These are phyloP conservation scores for Theonella swinhoei DNA, from an alignment of 37 sponge, comb jelly and placozoan species.

Conservation along the genomic window DNA sequence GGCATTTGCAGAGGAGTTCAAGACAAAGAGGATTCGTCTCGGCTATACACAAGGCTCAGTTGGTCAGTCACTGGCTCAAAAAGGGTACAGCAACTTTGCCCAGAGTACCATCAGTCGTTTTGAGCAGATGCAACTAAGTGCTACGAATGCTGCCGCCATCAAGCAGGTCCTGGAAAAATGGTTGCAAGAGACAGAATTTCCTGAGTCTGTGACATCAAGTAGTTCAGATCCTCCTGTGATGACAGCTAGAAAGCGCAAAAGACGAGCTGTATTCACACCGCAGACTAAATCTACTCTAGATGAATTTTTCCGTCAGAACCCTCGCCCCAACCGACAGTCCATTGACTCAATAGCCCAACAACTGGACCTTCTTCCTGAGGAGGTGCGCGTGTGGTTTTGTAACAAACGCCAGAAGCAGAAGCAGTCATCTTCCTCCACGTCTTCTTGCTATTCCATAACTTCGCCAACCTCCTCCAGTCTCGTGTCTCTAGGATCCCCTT, in stretches of 20 bases:
- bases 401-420: conserved; percentile 90
- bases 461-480: conserved; percentile 25
- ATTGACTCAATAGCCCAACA: conserved; percentile 75
- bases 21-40: conserved; percentile 65
- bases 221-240: conserved; percentile 2
- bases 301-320: conserved; percentile 64
- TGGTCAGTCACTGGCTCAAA: conserved; percentile 75
- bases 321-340: conserved; percentile 66
- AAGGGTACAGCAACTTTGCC: conserved; percentile 87
- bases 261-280: conserved; percentile 79
- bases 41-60: conserved; percentile 88
- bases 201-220: conserved; percentile 15
- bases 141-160: conserved; percentile 84
- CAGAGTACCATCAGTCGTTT: conserved; percentile 89
- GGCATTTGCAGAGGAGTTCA: conserved; percentile 83
- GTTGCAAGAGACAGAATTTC: conserved; percentile 69
- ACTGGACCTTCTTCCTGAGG: conserved; percentile 83
- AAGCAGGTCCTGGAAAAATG: conserved; percentile 67
- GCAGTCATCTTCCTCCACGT: conserved; percentile 9
- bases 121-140: conserved; percentile 88
- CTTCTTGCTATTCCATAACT: background rate
- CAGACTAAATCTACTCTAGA: conserved; percentile 65
- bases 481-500: background rate
- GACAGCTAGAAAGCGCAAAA: conserved; percentile 78
- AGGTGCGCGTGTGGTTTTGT: conserved; percentile 93